Evolutionary conservation across 1,140 invertebrate species (phyloP).

Genomic region (Megathymus violae): DNA sequence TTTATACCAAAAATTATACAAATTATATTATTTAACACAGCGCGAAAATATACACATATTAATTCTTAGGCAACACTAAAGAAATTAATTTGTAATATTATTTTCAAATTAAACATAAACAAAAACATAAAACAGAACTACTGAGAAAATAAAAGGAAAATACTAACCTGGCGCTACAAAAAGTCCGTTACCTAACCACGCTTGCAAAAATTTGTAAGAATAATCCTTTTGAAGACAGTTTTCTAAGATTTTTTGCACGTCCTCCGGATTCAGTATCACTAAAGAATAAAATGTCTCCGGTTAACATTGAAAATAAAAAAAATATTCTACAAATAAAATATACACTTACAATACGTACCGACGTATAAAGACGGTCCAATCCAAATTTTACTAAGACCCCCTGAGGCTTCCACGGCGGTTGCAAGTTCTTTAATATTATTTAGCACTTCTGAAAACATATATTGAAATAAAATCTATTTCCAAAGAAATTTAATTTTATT

Average conservation of each 20-base stretch:
- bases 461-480: too few relatives aligned
- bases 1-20: too few relatives aligned
- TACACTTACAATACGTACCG: conserved; percentile 43
- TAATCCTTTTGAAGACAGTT: conserved; percentile 86
- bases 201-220: conserved; percentile 88
- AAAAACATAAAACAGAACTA: conserved; percentile 9
- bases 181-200: conserved; percentile 89
- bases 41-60: too few relatives aligned
- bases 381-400: conserved; percentile 53
- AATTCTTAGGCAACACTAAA: too few relatives aligned
- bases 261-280: conserved; percentile 74
- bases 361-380: conserved; percentile 60
- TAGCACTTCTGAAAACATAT: conserved; percentile 59
- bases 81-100: too few relatives aligned
- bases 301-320: too few relatives aligned
- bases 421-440: conserved; percentile 52
- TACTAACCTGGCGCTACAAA: conserved; percentile 86
- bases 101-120: too few relatives aligned
- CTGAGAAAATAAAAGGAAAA: conserved; percentile 9
- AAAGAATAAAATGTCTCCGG: conserved; percentile 50
- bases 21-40: too few relatives aligned
- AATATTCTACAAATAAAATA: too few relatives aligned
- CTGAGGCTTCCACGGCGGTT: conserved; percentile 35
- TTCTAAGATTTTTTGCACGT: conserved; percentile 76
- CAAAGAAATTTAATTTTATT: too few relatives aligned